These are phyloP conservation scores for Euglossa dilemma DNA, from an alignment of 1,140 invertebrate genomes.

Conservation along the genomic window DNA sequence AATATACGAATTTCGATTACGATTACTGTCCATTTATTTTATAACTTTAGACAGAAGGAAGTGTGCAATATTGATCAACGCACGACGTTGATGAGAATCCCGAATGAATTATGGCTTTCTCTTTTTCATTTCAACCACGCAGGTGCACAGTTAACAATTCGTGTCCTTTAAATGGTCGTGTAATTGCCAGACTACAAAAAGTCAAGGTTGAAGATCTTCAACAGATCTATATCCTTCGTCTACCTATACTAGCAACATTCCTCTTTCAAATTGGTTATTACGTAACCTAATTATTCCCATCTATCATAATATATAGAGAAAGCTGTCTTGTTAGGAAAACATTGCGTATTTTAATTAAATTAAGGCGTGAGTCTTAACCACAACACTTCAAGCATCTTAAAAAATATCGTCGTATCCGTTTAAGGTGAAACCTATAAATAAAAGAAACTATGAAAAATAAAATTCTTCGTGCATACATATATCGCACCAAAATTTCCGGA, in stretches of 20 bases:
- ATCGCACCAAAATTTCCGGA: too few species aligned
- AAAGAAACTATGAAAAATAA: too few species aligned
- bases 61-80: conserved; percentile 10
- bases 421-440: too few species aligned
- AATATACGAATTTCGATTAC: background rate
- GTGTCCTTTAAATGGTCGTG: background rate
- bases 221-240: background rate
- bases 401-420: too few species aligned
- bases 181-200: background rate
- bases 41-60: background rate
- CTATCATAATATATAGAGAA: background rate
- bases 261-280: background rate
- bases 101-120: background rate
- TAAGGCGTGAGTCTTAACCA: background rate
- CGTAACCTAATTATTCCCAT: background rate
- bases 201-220: background rate
- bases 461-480: too few species aligned
- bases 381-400: too few species aligned
- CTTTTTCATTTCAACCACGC: background rate
- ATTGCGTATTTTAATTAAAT: background rate
- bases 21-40: background rate
- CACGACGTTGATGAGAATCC: background rate
- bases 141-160: background rate
- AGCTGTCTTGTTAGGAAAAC: background rate
- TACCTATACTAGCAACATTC: too few species aligned